phyloP scores from a whole-genome alignment of 2,113 vertebrate species.

The Paedocypris sp. region DNA sequence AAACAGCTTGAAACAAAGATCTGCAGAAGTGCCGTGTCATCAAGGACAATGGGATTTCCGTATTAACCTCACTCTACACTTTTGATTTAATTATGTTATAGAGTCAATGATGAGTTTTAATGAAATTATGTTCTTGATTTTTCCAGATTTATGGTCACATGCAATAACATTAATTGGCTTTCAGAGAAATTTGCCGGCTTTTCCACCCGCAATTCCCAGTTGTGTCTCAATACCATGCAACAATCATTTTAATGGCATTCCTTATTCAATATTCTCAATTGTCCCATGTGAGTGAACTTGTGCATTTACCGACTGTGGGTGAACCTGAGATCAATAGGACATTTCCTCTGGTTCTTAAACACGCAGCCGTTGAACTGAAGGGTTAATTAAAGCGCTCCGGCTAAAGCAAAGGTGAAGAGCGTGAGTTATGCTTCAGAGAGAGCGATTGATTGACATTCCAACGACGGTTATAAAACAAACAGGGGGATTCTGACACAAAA shows the following conservation, averaged over 20 bases:
- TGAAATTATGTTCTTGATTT: too few relatives aligned
- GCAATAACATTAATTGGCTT: too few relatives aligned
- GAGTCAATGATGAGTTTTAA: too few relatives aligned
- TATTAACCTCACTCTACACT: too few relatives aligned
- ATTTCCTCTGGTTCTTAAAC: conserved; percentile 3
- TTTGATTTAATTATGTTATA: too few relatives aligned
- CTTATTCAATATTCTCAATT: not conserved
- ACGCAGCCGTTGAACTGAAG: not conserved
- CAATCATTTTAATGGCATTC: not conserved
- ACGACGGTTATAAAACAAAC: conserved; percentile 6
- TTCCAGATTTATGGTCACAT: too few relatives aligned
- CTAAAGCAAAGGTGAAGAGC: conserved; percentile 37
- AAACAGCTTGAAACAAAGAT: too few relatives aligned
- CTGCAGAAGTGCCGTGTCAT: too few relatives aligned
- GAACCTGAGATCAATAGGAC: conserved; percentile 38
- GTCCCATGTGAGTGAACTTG: not conserved
- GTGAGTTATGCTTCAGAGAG: conserved; percentile 40
- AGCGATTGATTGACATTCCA: conserved; percentile 36
- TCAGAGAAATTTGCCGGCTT: too few relatives aligned
- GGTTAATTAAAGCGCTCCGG: conserved; percentile 46
- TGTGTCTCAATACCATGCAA: not conserved
- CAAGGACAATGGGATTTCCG: too few relatives aligned
- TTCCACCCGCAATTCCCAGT: too few relatives aligned
- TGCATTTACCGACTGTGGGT: not conserved
- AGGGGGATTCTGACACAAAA: not conserved